Evolutionary conservation across 2,888 invertebrate species (phyloP).

Genomic region (Campoplex capitator): DNA sequence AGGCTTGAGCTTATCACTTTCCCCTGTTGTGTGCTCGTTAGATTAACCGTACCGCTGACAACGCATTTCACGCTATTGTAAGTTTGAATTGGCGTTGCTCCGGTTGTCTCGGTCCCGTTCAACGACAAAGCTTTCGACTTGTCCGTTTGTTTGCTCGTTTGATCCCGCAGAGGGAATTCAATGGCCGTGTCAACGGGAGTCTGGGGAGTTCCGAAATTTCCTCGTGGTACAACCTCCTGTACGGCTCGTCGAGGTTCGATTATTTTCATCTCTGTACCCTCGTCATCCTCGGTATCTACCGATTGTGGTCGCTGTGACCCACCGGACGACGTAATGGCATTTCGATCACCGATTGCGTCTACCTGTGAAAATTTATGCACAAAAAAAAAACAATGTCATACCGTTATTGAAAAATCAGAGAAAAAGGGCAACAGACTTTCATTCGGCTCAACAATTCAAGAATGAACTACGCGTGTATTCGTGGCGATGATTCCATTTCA

Average conservation of each 20-base stretch:
- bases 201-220: constrained; percentile 81
- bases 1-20: constrained; percentile 78
- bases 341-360: constrained; percentile 77
- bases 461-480: too few species aligned
- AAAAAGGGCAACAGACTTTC: too few species aligned
- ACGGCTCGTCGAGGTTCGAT: constrained; percentile 81
- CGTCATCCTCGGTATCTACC: constrained; percentile 81
- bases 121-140: constrained; percentile 79
- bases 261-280: constrained; percentile 84
- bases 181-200: constrained; percentile 81
- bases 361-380: constrained; percentile 68
- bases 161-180: constrained; percentile 81
- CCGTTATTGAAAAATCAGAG: too few species aligned
- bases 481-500: too few species aligned
- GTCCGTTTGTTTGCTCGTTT: constrained; percentile 79
- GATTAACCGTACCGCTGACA: constrained; percentile 76
- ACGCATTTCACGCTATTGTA: constrained; percentile 81
- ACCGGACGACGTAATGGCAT: constrained; percentile 77
- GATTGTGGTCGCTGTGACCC: constrained; percentile 79
- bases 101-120: constrained; percentile 75
- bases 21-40: constrained; percentile 75
- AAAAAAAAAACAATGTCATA: too few species aligned
- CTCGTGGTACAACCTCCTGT: constrained; percentile 81
- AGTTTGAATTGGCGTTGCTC: constrained; percentile 75
- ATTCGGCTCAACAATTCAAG: too few species aligned